Conservation (phyloP, 2,113 vertebrate species). For the Nothoprocta pentlandii region DNA sequence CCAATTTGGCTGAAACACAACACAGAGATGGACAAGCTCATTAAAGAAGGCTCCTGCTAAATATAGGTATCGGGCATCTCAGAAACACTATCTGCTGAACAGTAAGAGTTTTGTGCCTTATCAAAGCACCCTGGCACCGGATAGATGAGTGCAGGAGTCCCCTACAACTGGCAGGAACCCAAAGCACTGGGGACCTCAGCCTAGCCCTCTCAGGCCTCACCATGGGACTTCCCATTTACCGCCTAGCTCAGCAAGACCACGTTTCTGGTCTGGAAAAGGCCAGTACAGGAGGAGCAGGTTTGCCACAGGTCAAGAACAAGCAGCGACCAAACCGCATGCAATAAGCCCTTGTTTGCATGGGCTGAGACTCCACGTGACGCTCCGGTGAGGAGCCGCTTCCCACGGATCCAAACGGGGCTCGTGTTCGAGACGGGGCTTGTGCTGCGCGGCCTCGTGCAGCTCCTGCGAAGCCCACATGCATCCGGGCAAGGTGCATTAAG, state of each 20-base stretch:
- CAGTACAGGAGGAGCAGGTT: background rate
- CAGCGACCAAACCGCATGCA: too few relatives aligned
- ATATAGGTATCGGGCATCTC: background rate
- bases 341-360: rapidly evolving
- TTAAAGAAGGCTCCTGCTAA: background rate
- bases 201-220: background rate
- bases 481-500: background rate
- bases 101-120: rapidly evolving
- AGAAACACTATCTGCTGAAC: background rate
- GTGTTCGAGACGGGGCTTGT: background rate
- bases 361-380: rapidly evolving
- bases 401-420: too few relatives aligned
- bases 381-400: background rate
- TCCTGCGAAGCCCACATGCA: background rate
- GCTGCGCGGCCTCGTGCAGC: too few relatives aligned
- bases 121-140: rapidly evolving
- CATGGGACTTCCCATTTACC: background rate
- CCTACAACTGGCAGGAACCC: background rate
- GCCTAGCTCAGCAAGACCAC: background rate
- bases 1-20: background rate
- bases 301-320: background rate
- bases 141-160: background rate
- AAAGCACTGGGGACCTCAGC: background rate
- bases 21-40: background rate
- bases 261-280: background rate